These are phyloP conservation scores for Eulithis testata DNA, from an alignment of 2,888 invertebrate genomes.

Conservation along the genomic window DNA sequence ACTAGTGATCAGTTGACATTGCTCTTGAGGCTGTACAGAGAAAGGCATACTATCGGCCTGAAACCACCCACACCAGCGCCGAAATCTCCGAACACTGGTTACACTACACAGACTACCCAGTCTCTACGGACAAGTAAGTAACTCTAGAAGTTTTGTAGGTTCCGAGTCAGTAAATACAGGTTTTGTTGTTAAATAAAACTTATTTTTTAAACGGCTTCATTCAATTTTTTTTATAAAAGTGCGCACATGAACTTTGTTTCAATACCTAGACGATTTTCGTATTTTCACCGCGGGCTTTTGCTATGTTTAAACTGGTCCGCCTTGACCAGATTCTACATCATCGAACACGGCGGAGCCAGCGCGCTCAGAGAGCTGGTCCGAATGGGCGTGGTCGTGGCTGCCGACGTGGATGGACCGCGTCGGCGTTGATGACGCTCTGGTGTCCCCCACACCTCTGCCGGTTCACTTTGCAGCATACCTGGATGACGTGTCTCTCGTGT, in stretches of 20 bases:
- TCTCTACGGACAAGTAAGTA: slow-evolving; percentile 37
- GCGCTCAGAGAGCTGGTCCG: slow-evolving; percentile 67
- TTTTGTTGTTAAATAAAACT: no score
- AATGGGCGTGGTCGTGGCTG: slow-evolving; percentile 80
- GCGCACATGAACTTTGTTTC: no score
- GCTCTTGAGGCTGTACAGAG: slow-evolving; percentile 61
- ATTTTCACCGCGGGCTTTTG: no score
- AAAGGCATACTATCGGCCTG: slow-evolving; percentile 43
- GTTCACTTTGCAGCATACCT: slow-evolving; percentile 60
- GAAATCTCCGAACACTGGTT: slow-evolving; percentile 33
- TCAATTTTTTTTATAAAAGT: no score
- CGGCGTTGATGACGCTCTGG: slow-evolving; percentile 54
- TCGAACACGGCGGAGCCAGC: slow-evolving; percentile 57
- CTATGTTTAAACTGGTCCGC: not conserved
- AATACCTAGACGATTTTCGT: no score
- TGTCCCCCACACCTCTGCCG: slow-evolving; percentile 57
- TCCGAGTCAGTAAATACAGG: no score
- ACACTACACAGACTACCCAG: slow-evolving; percentile 25
- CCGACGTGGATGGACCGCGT: slow-evolving; percentile 64
- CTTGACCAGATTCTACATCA: slow-evolving; percentile 42
- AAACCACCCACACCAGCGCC: slow-evolving; percentile 47
- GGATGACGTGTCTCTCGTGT: slow-evolving; percentile 63
- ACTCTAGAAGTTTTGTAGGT: no score
- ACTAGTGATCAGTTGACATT: slow-evolving; percentile 68
- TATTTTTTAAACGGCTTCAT: no score